These are phyloP conservation scores for Lasioglossum pauxillum DNA, from an alignment of 2,888 invertebrate species.

Conservation along the genomic window DNA sequence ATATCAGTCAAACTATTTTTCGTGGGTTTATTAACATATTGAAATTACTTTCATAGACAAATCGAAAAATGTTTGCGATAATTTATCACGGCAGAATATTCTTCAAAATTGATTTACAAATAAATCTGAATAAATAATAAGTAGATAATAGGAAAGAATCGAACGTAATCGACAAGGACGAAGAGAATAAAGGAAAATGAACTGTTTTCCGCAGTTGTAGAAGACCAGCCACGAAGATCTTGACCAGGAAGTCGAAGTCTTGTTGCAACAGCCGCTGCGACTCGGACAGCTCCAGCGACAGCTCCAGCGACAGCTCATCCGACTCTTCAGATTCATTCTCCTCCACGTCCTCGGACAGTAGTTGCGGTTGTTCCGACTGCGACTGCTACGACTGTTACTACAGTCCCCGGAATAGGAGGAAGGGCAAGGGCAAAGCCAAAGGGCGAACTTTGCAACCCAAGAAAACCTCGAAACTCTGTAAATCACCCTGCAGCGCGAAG, in stretches of 20 bases:
- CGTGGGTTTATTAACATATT: too few relatives aligned
- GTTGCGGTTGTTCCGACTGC: not conserved
- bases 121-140: too few relatives aligned
- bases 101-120: not conserved
- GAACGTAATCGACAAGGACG: not conserved
- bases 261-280: not conserved
- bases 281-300: constrained; percentile 32
- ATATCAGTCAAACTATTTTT: not conserved
- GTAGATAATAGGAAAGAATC: not conserved
- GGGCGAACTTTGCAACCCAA: not conserved
- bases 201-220: not conserved
- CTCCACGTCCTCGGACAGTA: constrained; percentile 24
- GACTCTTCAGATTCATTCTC: constrained; percentile 7
- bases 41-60: too few relatives aligned
- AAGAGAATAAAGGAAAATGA: too few relatives aligned
- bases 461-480: not conserved
- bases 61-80: too few relatives aligned
- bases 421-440: constrained; percentile 31
- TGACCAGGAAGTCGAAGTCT: constrained; percentile 3
- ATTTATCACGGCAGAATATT: not conserved
- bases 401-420: constrained; percentile 24
- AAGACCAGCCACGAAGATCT: not conserved
- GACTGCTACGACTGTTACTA: constrained; percentile 36
- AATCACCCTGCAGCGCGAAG: not conserved
- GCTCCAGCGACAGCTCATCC: constrained; percentile 36